Evolutionary conservation across 92 coral and sea anemone genomes (phyloP).

Genomic region (Muricea muricata): DNA sequence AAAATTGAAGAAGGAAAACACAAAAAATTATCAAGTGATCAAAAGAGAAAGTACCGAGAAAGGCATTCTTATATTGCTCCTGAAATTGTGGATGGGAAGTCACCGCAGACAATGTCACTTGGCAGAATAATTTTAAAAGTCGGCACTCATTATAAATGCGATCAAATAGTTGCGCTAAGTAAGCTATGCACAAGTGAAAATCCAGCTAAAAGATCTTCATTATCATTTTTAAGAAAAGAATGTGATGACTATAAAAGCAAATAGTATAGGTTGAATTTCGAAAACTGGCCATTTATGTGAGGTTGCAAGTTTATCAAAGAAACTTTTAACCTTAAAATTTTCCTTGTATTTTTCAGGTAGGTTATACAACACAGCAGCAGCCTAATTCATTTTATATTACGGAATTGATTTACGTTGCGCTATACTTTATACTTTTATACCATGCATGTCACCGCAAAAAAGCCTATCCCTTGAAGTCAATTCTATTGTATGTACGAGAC

Average conservation of each 20-base stretch:
- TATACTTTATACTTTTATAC: no score
- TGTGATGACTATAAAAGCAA: background rate
- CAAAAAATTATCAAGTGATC: background rate
- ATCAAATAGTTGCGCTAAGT: background rate
- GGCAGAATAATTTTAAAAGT: slow-evolving; percentile 13
- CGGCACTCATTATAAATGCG: background rate
- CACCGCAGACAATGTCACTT: background rate
- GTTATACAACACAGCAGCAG: no score
- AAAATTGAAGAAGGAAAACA: background rate
- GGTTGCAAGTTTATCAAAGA: no score
- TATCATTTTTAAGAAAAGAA: background rate
- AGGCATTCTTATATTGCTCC: background rate
- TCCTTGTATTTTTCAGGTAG: no score
- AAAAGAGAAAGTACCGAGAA: slow-evolving; percentile 2
- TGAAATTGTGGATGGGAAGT: background rate
- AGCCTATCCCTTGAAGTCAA: no score
- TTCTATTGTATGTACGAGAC: no score
- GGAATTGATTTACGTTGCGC: no score
- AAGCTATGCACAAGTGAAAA: background rate
- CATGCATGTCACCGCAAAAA: no score
- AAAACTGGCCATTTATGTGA: no score
- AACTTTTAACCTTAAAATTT: no score
- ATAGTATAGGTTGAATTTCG: background rate
- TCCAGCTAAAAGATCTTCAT: background rate
- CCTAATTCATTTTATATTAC: no score